Percentiles rank a stretch among this genome's conserved stretches.
Conservation (phyloP, 2,888 invertebrate species). For the Glomeris marginata region DNA sequence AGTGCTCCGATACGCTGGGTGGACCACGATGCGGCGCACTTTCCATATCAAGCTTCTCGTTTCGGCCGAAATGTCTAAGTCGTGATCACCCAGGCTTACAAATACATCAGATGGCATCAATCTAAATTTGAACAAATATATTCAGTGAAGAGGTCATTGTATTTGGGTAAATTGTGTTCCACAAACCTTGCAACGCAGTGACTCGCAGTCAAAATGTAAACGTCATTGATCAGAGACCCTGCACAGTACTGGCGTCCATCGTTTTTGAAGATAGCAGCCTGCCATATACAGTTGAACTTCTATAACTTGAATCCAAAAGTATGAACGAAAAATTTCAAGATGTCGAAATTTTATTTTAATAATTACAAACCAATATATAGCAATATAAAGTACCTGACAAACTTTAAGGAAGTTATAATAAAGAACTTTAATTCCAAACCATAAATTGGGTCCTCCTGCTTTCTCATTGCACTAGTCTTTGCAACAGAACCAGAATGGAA, state of each 20-base stretch:
- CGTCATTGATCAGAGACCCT: slow-evolving; percentile 10
- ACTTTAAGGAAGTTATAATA: too few relatives aligned
- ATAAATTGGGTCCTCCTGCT: too few relatives aligned
- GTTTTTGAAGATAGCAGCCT: slow-evolving; percentile 10
- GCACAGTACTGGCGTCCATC: slow-evolving; percentile 12
- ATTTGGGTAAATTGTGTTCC: background rate
- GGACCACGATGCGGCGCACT: slow-evolving; percentile 8
- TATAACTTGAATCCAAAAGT: too few relatives aligned
- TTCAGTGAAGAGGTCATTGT: background rate
- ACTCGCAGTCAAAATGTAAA: slow-evolving; percentile 9
- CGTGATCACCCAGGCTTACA: slow-evolving; percentile 11
- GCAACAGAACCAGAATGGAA: too few relatives aligned
- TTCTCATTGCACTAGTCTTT: too few relatives aligned
- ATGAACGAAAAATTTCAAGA: too few relatives aligned
- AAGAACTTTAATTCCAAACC: too few relatives aligned
- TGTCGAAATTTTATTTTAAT: too few relatives aligned
- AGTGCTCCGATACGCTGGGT: slow-evolving; percentile 9
- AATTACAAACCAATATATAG: too few relatives aligned
- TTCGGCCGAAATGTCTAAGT: slow-evolving; percentile 8
- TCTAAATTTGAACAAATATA: background rate
- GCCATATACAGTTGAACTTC: too few relatives aligned
- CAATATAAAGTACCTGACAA: too few relatives aligned
- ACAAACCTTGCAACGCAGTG: slow-evolving; percentile 10
- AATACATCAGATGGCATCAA: slow-evolving; percentile 8
- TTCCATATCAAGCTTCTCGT: slow-evolving; percentile 2